phyloP scores from a whole-genome alignment of 2,888 invertebrate genomes.

The Nudaria mundana region DNA sequence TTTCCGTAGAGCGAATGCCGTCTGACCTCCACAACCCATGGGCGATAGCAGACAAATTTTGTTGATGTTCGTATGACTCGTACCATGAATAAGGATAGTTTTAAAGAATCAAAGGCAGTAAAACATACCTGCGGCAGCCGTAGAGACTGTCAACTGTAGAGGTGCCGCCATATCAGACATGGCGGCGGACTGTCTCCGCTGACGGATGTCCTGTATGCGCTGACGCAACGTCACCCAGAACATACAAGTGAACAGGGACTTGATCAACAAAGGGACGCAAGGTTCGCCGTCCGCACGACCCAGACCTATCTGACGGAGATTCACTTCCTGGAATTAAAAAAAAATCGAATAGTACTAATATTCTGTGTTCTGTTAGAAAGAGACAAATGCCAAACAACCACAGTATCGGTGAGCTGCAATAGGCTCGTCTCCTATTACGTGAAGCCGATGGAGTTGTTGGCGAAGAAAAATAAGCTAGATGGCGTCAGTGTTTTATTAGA shows the following conservation, averaged over 20 bases:
- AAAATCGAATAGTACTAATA: too few relatives aligned
- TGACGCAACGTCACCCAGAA: slow-evolving; percentile 98
- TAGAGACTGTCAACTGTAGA: slow-evolving; percentile 87
- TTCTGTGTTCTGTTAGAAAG: background rate
- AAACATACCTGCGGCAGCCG: slow-evolving; percentile 82
- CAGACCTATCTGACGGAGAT: slow-evolving; percentile 91
- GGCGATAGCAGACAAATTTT: too few relatives aligned
- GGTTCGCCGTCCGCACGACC: slow-evolving; percentile 83
- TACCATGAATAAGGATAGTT: too few relatives aligned
- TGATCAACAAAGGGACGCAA: slow-evolving; percentile 88
- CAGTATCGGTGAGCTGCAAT: too few relatives aligned
- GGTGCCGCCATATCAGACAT: slow-evolving; percentile 90
- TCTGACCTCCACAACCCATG: too few relatives aligned
- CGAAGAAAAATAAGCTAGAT: background rate
- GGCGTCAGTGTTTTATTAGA: background rate
- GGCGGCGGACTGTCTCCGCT: slow-evolving; percentile 83
- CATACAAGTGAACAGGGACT: slow-evolving; percentile 93
- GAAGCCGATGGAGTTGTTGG: too few relatives aligned
- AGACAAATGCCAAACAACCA: too few relatives aligned
- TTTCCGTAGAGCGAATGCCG: too few relatives aligned
- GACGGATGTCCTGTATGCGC: slow-evolving; percentile 89
- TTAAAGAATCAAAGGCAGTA: too few relatives aligned
- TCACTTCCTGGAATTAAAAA: slow-evolving; percentile 78
- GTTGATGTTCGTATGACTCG: too few relatives aligned
- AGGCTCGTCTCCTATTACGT: too few relatives aligned